A percentile compares a stretch with the other conserved stretches of the same genome.
These are phyloP conservation scores for Pterocles gutturalis DNA, from an alignment of 2,113 vertebrate species.

Conservation along the genomic window DNA sequence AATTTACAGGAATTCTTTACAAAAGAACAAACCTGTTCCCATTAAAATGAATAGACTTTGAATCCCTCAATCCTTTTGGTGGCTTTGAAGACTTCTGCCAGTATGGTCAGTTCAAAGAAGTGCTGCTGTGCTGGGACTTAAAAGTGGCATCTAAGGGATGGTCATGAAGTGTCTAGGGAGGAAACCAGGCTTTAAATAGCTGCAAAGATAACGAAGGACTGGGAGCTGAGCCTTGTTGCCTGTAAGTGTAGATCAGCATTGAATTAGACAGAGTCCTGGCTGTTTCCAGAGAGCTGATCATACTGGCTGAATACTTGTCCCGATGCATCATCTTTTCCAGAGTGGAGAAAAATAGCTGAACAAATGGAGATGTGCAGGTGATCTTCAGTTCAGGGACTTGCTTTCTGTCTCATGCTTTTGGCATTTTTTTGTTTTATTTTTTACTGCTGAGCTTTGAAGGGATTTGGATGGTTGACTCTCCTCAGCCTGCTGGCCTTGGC, in stretches of 20 bases:
- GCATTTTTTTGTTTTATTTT: background rate
- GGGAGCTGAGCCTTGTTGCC: background rate
- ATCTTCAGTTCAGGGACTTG: background rate
- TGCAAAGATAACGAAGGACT: background rate
- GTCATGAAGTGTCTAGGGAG: background rate
- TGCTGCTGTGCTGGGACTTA: background rate
- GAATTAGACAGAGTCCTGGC: background rate
- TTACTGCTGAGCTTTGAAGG: background rate
- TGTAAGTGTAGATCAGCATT: background rate
- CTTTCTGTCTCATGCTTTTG: background rate
- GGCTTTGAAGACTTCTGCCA: background rate
- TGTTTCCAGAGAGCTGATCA: background rate
- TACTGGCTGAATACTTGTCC: background rate
- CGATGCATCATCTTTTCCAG: background rate
- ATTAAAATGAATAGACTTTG: background rate
- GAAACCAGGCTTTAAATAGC: background rate
- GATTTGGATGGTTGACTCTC: slow-evolving; percentile 15
- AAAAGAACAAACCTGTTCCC: background rate
- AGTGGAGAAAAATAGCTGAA: background rate
- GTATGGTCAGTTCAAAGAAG: background rate
- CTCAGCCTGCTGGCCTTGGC: slow-evolving; percentile 2
- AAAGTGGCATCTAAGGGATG: background rate
- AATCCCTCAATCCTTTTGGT: background rate
- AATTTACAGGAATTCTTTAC: background rate
- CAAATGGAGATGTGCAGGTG: background rate